Evolutionary conservation across 2,888 invertebrate genomes (phyloP), one percentile per base, ranked within the genome.

Genomic region (Phanerotoma sp.): DNA sequence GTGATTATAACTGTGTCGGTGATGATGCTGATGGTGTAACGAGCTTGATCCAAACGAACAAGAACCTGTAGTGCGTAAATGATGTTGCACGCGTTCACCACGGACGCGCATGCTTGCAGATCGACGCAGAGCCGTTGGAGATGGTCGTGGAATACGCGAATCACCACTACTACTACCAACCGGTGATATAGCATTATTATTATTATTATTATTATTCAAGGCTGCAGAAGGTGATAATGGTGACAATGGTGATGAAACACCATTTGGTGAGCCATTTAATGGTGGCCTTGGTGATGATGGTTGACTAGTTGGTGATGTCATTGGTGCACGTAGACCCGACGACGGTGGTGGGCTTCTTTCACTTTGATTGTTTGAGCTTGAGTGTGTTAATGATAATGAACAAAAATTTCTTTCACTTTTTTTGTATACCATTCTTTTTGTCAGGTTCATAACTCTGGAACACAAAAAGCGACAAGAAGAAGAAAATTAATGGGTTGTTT

Each of bases 21-120:
- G 63, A 46, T 62, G 62, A 33, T 62, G 62, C 33, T 62, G 56
- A 21, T 61, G 61, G 51, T 61, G 54, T 30, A 16, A 38, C 38
- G 20, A 47, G 22, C 11, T 37, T 54, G 13, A 30, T 21, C 18
- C 45, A 38, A 44, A 22, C 5, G 44, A 35, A 15, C 25, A n/a
- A n/a, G 45, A 35, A 13, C 52, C 51, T 48, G 56, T 56, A 28
- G 50, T 52, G 57, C 69, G 67, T 62, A 66, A 56, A 56, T 61
- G 49, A 44, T 64, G 61, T 52, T 64, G 60, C 58, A 66, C 56
- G 58, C 73, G 66, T 79, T 84, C 84, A 70, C 84, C 85, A 77
- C 86, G 86, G 83, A 87, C 73, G 71, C 87, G 85, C 83, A 86
- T 75, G 75, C 87, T 86, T 54, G 81, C 80, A 66, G 86, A 82